Evolutionary conservation across 2,113 vertebrate genomes (phyloP).

Genomic region (Redunca redunca): DNA sequence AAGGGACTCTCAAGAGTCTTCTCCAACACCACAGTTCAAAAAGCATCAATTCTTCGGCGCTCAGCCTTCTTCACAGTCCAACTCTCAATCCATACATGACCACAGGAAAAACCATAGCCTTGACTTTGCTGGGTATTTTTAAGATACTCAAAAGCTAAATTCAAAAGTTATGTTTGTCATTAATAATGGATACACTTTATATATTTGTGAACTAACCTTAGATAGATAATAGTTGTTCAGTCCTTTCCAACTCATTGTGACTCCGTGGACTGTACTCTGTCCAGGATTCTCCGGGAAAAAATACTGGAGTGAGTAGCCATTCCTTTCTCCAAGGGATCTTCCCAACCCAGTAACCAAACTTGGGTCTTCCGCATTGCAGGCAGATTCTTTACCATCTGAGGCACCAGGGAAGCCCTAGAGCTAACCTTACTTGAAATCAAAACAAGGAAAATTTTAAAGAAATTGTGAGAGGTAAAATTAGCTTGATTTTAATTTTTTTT

Average conservation of each 20-base stretch:
- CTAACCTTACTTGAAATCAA: background rate
- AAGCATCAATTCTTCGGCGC: too few species aligned
- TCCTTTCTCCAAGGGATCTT: background rate
- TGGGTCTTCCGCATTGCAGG: background rate
- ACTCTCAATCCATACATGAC: too few species aligned
- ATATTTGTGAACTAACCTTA: background rate
- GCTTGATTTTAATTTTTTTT: background rate
- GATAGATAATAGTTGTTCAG: background rate
- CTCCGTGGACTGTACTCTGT: background rate
- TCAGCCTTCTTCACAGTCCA: too few species aligned
- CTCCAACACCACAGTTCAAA: too few species aligned
- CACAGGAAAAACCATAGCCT: too few species aligned
- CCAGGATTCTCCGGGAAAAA: background rate
- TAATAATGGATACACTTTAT: background rate
- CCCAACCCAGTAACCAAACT: background rate
- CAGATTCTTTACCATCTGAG: background rate
- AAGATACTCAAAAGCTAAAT: background rate
- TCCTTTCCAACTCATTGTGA: background rate
- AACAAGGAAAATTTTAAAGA: background rate
- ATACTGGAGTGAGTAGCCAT: background rate
- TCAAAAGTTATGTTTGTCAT: background rate
- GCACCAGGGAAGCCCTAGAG: background rate
- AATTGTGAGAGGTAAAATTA: background rate
- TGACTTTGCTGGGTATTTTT: background rate
- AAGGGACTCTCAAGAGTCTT: too few species aligned